Evolutionary conservation across 2,888 invertebrate genomes (phyloP), one percentile per base, ranked within the genome.

Genomic region (Hedya salicella): DNA sequence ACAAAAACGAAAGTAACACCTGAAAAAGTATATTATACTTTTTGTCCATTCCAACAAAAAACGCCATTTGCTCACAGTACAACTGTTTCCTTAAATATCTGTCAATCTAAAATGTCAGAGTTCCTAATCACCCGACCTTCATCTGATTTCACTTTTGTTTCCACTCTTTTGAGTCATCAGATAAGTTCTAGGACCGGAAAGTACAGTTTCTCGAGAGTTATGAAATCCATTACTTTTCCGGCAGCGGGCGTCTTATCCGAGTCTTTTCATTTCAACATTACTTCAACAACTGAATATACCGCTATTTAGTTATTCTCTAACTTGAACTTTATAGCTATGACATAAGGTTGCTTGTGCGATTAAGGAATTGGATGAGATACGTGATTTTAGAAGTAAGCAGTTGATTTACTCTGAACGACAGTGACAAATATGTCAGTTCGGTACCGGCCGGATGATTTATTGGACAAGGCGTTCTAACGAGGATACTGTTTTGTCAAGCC

Each of bases 401-500:
- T 42, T 9, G 25, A 14, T 6, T 54, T 79, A 75, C 76, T 78
- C 62, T 61, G 66, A 32, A 73, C 59, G 87, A 86, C 87, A 85
- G 77, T 81, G 80, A 86, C 83, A 83, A 82, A 88, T 86, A 76
- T 79, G 81, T 77, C 80, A 81, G 79, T 76, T 71, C 71, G 69
- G 68, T 57, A 54, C 62, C 46, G 54, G 25, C 59, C n/a, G 25
- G 54, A 73, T 83, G 81, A 86, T 84, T 83, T 80, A 85, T 84
- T 73, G 72, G 73, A 69, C 56, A 46, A 62, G 48, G 69, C 53
- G 64, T 71, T 69, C 72, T 78, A 78, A 78, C 75, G 75, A 78
- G 76, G 69, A 67, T 42, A 49, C 36, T 65, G 63, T 70, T 69
- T 66, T 57, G 68, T 69, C 66, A 65, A 62, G 57, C 36, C 57